phyloP scores from a whole-genome alignment of 2,888 invertebrate genomes.

The Chloroclystis v-ata region DNA sequence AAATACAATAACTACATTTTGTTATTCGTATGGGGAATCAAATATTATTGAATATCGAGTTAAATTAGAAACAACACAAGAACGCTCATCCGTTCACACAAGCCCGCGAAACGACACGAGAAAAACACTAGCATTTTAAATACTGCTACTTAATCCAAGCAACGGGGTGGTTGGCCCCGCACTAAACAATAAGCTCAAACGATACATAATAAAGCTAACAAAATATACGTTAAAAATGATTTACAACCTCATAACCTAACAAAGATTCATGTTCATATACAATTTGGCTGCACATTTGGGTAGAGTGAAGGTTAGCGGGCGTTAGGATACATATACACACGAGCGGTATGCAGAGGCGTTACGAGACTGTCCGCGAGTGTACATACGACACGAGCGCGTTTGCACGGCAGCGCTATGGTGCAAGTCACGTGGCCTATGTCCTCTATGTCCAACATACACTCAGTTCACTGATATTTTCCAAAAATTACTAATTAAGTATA shows the following conservation, averaged over 20 bases:
- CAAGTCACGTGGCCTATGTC: conserved; percentile 5
- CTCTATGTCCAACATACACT: neutral
- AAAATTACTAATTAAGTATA: neutral
- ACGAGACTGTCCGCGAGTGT: conserved; percentile 16
- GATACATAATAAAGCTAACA: conserved; percentile 73
- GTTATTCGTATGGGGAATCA: conserved; percentile 45
- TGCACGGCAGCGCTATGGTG: conserved; percentile 31
- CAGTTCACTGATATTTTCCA: neutral
- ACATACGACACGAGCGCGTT: conserved; percentile 26
- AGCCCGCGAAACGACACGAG: conserved; percentile 42
- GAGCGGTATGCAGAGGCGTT: conserved; percentile 21
- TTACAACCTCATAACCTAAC: conserved; percentile 76
- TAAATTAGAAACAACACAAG: conserved; percentile 53
- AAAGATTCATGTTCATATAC: conserved; percentile 66
- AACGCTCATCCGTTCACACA: conserved; percentile 57
- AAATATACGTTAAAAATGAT: conserved; percentile 76
- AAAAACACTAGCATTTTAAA: conserved; percentile 66
- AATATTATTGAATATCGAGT: conserved; percentile 42
- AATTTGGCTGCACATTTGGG: conserved; percentile 52
- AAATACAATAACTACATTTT: conserved; percentile 38
- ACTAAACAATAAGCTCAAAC: conserved; percentile 56
- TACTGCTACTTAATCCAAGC: conserved; percentile 52
- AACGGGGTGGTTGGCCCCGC: conserved; percentile 26
- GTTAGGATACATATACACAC: conserved; percentile 60
- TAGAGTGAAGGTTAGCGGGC: conserved; percentile 38